Evolutionary conservation across 2,888 invertebrate genomes (phyloP).

Genomic region (Hanleya hanleyi): DNA sequence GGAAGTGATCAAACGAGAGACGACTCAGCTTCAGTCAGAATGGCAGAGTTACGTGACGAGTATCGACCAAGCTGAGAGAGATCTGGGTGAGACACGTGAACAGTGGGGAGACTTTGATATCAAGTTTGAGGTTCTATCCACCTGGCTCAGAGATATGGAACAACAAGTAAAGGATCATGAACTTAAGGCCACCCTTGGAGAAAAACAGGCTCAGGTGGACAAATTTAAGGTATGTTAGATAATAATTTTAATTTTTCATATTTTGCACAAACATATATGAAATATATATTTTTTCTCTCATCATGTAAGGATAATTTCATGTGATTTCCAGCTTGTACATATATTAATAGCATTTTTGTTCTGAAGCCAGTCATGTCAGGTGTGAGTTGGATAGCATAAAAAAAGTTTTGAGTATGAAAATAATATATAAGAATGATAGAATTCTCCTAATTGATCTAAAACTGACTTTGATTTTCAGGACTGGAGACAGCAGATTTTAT

Average conservation of each 20-base stretch:
- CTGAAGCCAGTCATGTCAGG: too few species aligned
- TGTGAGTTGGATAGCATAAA: too few species aligned
- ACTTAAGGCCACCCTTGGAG: conserved; percentile 87
- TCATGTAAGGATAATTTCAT: neutral
- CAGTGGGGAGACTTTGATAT: conserved; percentile 89
- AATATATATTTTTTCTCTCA: neutral
- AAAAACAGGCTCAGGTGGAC: conserved; percentile 86
- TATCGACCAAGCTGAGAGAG: conserved; percentile 75
- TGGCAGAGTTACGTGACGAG: conserved; percentile 79
- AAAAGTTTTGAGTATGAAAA: too few species aligned
- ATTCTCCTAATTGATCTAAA: too few species aligned
- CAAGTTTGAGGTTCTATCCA: conserved; percentile 83
- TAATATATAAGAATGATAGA: too few species aligned
- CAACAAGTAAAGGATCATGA: conserved; percentile 87
- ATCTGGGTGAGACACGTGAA: conserved; percentile 88
- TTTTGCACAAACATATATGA: too few species aligned
- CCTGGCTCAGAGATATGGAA: conserved; percentile 91
- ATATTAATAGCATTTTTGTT: too few species aligned
- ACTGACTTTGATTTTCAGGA: too few species aligned
- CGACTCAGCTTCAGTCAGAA: conserved; percentile 91
- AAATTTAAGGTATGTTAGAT: conserved; percentile 79
- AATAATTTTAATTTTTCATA: neutral
- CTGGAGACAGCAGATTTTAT: conserved; percentile 83
- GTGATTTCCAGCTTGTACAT: too few species aligned
- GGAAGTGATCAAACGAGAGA: conserved; percentile 88